Percentiles rank a stretch among this genome's conserved stretches.
Conservation (phyloP, 1,140 invertebrate genomes). For the Nixonia krombeini region DNA sequence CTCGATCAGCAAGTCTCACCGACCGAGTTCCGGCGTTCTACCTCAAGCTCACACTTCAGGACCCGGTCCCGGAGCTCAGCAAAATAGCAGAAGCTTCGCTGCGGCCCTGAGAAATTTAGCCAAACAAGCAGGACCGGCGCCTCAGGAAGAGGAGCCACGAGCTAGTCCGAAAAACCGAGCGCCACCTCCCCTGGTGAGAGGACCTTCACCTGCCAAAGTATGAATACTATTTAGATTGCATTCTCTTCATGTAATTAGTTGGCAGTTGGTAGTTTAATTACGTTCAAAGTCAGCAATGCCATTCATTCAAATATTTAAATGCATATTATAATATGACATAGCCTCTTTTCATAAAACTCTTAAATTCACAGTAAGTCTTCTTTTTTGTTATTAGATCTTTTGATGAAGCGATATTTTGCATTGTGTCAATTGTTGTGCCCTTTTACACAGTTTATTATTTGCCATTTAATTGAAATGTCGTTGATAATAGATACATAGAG, state of each 20-base stretch:
- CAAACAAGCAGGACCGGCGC: slow-evolving; percentile 80
- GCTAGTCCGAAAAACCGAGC: slow-evolving; percentile 68
- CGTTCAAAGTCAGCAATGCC: too few relatives aligned
- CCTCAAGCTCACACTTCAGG: slow-evolving; percentile 71
- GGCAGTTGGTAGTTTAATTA: not conserved
- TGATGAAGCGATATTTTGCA: too few relatives aligned
- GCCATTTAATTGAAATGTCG: too few relatives aligned
- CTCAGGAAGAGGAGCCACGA: slow-evolving; percentile 65
- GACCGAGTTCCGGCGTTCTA: slow-evolving; percentile 65
- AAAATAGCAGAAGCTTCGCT: slow-evolving; percentile 76
- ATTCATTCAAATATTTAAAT: too few relatives aligned
- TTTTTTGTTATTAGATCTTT: too few relatives aligned
- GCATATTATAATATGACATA: too few relatives aligned
- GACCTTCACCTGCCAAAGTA: slow-evolving; percentile 67
- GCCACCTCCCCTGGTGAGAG: slow-evolving; percentile 66
- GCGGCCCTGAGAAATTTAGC: slow-evolving; percentile 85
- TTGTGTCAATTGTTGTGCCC: too few relatives aligned
- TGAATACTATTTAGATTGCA: not conserved
- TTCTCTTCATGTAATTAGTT: too few relatives aligned
- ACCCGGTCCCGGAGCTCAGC: slow-evolving; percentile 68
- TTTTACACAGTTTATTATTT: too few relatives aligned
- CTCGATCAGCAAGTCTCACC: slow-evolving; percentile 66
- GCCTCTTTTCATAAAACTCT: too few relatives aligned
- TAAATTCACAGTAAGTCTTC: too few relatives aligned
- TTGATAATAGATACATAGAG: too few relatives aligned